Evolutionary conservation across 1,140 invertebrate species (phyloP), one percentile per base, ranked within the genome.

Genomic region (Armadillidium nasatum): DNA sequence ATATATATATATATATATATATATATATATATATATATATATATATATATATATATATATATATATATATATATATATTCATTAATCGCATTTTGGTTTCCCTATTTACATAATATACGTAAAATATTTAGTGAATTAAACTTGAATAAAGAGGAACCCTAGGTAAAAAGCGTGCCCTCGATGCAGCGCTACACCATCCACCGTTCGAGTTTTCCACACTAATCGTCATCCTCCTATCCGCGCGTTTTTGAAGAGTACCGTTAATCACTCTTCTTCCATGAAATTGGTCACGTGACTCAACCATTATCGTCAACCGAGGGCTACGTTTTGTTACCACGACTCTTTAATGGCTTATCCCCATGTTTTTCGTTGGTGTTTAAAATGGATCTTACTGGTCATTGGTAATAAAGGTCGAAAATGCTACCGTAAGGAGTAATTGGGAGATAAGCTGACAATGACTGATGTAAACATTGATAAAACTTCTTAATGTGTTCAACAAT

Each of bases 81-180:
- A 3, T 33, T 33, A 33, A 33, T 33, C 33, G 33, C 33, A 33
- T 60, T 60, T 60, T 60, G 50, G 50, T 60, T 19, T 19, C 50
- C 11, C 19, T 60, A 60, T 60, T 60, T 60, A 60, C 50, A 60
- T 60, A 60, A 60, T 60, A 60, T 15, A 19, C 11, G 50, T 60
- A 60, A 60, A 60, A 60, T 60, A 19, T 60, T 60, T 19, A 60
- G 50, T 60, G 50, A 60, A 60, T 60, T 60, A 60, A 60, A 60
- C 19, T 60, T 60, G 50, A 60, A 60, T 60, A 19, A 60, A 60
- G 11, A 19, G 1, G 11, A 7, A 60, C 4, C 19, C 11, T 60
- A 13, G 1, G 1, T 13, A 60, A 60, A 13, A 19, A 60, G 50
- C 50, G 19, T 60, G 33, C 1, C 33, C 2, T 33, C 33, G 33